Percentiles rank a stretch among this genome's conserved stretches.
Conservation (phyloP, 92 coral and sea anemone species). For the Zoanthus sansibaricus region DNA sequence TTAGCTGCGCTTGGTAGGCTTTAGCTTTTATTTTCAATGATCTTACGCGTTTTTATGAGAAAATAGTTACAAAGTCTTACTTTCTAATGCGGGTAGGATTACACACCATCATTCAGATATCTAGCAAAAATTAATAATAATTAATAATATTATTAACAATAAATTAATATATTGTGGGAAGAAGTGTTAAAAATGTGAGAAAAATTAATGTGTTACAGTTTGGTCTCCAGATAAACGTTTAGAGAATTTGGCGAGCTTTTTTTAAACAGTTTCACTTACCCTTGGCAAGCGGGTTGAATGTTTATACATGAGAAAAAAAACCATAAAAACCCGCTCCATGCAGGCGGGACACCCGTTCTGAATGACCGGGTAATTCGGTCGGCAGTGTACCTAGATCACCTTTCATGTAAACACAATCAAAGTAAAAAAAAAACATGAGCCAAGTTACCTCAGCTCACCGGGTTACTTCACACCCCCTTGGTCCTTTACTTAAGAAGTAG, state of each 20-base stretch:
- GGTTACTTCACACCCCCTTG: not conserved
- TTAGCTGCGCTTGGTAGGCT: not conserved
- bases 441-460: not conserved
- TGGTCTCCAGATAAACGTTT: not conserved
- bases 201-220: not conserved
- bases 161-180: not conserved
- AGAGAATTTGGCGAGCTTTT: not conserved
- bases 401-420: too few species aligned
- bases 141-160: not conserved
- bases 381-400: too few species aligned
- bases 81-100: too few species aligned
- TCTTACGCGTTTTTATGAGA: not conserved
- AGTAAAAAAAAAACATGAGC: not conserved
- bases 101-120: not conserved
- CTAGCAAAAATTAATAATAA: not conserved
- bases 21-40: too few species aligned
- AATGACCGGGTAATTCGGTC: not conserved
- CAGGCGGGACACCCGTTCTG: not conserved
- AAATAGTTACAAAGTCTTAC: not conserved
- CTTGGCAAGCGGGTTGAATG: too few species aligned
- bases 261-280: too few species aligned
- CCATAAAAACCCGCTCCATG: not conserved
- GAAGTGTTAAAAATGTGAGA: not conserved
- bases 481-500: constrained; percentile 67
- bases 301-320: not conserved